phyloP scores from a whole-genome alignment of 2,797 vertebrate species.

The Lycodopsis pacificus region DNA sequence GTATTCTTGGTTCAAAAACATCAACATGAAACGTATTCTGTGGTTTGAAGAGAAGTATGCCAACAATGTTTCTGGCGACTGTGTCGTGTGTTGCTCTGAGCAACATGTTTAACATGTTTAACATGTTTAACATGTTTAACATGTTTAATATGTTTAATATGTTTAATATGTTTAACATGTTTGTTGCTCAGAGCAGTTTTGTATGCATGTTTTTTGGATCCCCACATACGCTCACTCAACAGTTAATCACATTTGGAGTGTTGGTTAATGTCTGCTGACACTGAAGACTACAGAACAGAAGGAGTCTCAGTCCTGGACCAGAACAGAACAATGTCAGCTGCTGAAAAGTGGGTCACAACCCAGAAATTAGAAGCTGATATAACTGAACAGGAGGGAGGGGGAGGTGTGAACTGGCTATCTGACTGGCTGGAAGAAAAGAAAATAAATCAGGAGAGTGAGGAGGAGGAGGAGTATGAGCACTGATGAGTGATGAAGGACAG shows the following conservation, averaged over 20 bases:
- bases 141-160: no score
- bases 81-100: no score
- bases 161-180: not conserved
- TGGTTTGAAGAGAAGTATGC: no score
- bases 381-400: conserved; percentile 51
- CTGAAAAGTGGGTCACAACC: conserved; percentile 54
- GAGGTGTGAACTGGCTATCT: conserved; percentile 47
- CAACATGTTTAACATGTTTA: no score
- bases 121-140: no score
- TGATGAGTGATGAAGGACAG: not conserved
- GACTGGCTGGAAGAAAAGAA: conserved; percentile 18
- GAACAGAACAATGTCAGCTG: conserved; percentile 34
- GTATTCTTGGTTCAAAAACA: no score
- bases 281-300: conserved; percentile 14
- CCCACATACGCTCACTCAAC: not conserved
- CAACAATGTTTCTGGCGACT: no score
- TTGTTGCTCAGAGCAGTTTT: not conserved
- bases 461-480: not conserved
- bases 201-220: not conserved
- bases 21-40: no score
- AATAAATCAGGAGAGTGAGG: not conserved
- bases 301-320: conserved; percentile 30
- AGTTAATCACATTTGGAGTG: conserved; percentile 9
- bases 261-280: conserved; percentile 17
- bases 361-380: conserved; percentile 40